Base-by-base conservation (phyloP, 2,797 vertebrate genomes). In the Cetoscarus ocellatus region DNA sequence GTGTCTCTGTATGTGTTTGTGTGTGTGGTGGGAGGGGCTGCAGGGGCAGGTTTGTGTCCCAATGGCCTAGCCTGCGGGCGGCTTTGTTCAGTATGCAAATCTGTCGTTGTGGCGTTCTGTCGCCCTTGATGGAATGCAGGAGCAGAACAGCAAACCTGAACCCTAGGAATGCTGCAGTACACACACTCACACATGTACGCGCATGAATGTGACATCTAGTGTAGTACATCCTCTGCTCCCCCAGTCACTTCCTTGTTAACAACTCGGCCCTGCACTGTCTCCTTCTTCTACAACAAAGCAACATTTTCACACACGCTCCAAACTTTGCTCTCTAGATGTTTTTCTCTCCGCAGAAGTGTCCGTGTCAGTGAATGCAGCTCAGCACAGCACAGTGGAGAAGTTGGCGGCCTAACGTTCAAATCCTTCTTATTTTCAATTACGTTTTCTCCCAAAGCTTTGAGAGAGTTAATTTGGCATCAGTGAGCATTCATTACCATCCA, bases 21-120 rank as follows among this genome's bases (percentile, higher is more conserved):
- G 68, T 49, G 52, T 17, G 59, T 68, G 68, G 48, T 27, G 75
- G 85, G 86, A 85, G 87, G 85, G 86, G 81, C 75, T 81, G 80
- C 83, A 82, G 88, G 89, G 85, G 88, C 86, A 88, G 88, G 88
- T 86, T 86, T 79, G 67, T 70, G 89, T 92, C 92, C 91, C 93
- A 81, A 84, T 86, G 91, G 92, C 91, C 89, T 93, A 83, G 86
- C 91, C 91, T 78, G 84, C 81, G 67, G 88, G 85, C 67, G 56
- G 90, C 93, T 95, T 95, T 95, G 93, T 94, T 94, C 92, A 87
- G 70, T 92, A 94, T 94, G 93, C 88, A 89, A 93, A 95, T 94
- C 67, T 79, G 73, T 82, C 54, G 61, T 83, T 13, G 88, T 83
- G 87, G 85, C 75, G 76, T 88, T 84, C 82, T 83, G 87, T 89